Evolutionary conservation across 2,888 invertebrate genomes (phyloP).

Genomic region (Meghimatium bilineatum): DNA sequence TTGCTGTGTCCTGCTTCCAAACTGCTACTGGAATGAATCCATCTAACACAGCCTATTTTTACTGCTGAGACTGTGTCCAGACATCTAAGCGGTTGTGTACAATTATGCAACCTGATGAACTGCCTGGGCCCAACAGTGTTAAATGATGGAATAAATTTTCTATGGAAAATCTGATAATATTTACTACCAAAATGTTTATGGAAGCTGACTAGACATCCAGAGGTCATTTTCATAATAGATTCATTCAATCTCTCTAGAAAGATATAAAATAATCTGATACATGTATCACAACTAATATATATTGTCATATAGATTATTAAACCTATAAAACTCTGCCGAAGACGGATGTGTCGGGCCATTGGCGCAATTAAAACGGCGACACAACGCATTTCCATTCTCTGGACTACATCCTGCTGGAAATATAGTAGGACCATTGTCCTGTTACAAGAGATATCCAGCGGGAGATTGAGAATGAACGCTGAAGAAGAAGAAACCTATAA

Average conservation of each 20-base stretch:
- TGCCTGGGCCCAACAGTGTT: neutral
- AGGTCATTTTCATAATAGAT: neutral
- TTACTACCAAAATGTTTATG: neutral
- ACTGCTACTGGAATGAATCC: conserved; percentile 15
- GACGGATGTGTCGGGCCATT: too few relatives aligned
- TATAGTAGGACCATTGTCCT: too few relatives aligned
- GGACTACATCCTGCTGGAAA: too few relatives aligned
- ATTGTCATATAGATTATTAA: too few relatives aligned
- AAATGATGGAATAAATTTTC: neutral
- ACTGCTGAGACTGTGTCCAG: neutral
- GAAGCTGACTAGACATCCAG: neutral
- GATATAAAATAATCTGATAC: neutral
- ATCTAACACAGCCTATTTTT: neutral
- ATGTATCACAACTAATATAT: too few relatives aligned
- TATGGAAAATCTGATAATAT: neutral
- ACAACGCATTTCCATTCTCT: too few relatives aligned
- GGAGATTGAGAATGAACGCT: too few relatives aligned
- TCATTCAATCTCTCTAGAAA: neutral
- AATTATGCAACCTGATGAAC: neutral
- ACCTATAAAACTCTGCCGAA: too few relatives aligned
- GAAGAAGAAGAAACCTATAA: too few relatives aligned
- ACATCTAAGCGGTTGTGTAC: neutral
- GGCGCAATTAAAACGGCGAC: too few relatives aligned
- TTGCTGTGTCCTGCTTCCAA: conserved; percentile 85
- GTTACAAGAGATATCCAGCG: too few relatives aligned